These are phyloP conservation scores for Heliocidaris erythrogramma DNA, from an alignment of 35 echinoderm and acorn worm genomes.

Conservation along the genomic window DNA sequence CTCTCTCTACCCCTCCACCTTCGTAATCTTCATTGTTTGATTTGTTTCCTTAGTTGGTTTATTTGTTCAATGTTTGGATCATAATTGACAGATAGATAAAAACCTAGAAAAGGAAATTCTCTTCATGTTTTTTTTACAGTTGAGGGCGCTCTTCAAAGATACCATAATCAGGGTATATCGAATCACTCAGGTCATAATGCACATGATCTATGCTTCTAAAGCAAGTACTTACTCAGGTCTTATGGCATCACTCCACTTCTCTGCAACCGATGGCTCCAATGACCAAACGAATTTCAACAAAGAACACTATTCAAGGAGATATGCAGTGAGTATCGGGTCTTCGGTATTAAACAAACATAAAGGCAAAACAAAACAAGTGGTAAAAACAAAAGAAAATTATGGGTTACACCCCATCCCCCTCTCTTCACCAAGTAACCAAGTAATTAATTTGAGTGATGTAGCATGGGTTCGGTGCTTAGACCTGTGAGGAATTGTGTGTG, in stretches of 20 bases:
- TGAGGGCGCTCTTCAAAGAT: conserved; percentile 48
- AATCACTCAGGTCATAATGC: conserved; percentile 52
- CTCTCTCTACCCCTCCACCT: too few relatives aligned
- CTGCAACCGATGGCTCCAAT: conserved; percentile 21
- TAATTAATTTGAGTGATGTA: too few relatives aligned
- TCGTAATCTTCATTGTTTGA: too few relatives aligned
- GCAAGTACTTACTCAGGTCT: conserved; percentile 52
- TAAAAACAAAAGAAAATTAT: neutral
- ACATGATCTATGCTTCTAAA: conserved; percentile 63
- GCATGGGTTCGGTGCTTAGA: too few relatives aligned
- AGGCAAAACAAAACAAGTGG: too few relatives aligned
- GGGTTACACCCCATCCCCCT: too few relatives aligned
- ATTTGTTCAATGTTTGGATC: too few relatives aligned
- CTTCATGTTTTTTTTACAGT: neutral
- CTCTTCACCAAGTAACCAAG: too few relatives aligned
- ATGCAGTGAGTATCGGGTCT: conserved; percentile 38
- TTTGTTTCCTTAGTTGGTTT: too few relatives aligned
- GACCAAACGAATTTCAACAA: conserved; percentile 58
- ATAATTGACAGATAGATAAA: too few relatives aligned
- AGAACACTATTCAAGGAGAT: conserved; percentile 53
- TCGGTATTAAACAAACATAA: neutral
- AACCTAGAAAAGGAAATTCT: too few relatives aligned
- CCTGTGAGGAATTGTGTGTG: too few relatives aligned
- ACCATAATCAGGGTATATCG: conserved; percentile 46
- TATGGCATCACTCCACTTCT: conserved; percentile 68